Evolutionary conservation across 53 echinoderm and acorn worm genomes (phyloP).

Genomic region (Henricia sp.): DNA sequence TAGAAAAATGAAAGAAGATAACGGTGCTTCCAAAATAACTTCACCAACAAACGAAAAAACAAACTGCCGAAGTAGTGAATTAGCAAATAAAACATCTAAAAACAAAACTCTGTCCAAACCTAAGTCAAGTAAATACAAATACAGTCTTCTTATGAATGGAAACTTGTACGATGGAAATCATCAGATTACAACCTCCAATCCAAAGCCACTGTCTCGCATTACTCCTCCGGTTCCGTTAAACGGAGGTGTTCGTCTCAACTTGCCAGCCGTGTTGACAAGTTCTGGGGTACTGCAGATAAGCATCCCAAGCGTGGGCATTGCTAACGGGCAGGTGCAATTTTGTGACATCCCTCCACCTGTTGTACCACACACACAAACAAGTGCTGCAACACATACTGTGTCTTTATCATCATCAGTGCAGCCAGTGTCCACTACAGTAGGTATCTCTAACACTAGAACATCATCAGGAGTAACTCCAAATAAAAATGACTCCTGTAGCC

Average conservation of each 20-base stretch:
- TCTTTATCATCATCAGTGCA: neutral
- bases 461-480: conserved; percentile 13
- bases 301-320: conserved; percentile 57
- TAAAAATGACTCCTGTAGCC: neutral
- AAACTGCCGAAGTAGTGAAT: neutral
- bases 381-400: neutral
- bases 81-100: conserved; percentile 21
- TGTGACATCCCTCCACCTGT: conserved; percentile 10
- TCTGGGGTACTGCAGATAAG: conserved; percentile 58
- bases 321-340: conserved; percentile 48
- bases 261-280: conserved; percentile 61
- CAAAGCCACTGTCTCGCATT: neutral
- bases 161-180: conserved; percentile 52
- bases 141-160: conserved; percentile 95
- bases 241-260: conserved; percentile 40
- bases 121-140: conserved; percentile 91
- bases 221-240: conserved; percentile 22
- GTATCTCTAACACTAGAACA: neutral
- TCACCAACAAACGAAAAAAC: conserved; percentile 14
- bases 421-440: neutral
- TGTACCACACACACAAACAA: conserved; percentile 6
- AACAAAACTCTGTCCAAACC: conserved; percentile 53
- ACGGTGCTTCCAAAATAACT: conserved; percentile 16
- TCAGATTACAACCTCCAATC: neutral
- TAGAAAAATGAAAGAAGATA: neutral